Base-by-base conservation (phyloP, 2,888 invertebrate genomes). In the Noctua pronuba region DNA sequence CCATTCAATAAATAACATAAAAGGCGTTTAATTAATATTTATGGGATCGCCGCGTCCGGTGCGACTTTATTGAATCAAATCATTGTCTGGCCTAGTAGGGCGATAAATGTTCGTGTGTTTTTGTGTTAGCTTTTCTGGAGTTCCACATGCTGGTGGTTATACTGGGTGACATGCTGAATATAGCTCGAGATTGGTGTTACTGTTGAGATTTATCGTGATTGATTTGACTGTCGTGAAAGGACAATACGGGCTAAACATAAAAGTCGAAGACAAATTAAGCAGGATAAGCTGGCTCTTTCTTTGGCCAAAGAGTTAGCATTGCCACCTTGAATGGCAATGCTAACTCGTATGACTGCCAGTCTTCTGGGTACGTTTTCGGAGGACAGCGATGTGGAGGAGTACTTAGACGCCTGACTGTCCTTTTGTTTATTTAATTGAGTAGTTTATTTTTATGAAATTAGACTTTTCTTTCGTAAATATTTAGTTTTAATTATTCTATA, bases 1-100 rank as follows among this genome's bases (percentile, higher is more conserved):
- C 77, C 70, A 73, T 74, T 84, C 88, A 86, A 88, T 90, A 92
- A 91, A 91, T 89, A 91, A 90, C 91, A 91, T 90, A 88, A 91
- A 88, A 90, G 90, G 81, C 88, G 81, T 89, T 91, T 92, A 91
- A 93, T 93, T 93, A 92, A 93, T 93, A 93, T 93, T 93, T 93
- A 93, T 93, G 92, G 86, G 82, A 74, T 80, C 73, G 80, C 84
- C 83, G 68, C 81, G 91, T 90, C 91, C 88, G 89, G 90, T 68
- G 83, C 78, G 86, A 75, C 79, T 86, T 89, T 91, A 92, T 93
- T 92, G 93, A 92, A 91, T 92, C 92, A 92, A 90, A 88, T 86
- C 84, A 76, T 86, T 86, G 84, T 77, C 75, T 65, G 70, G 38
- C 44, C 31, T 75, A 62, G 74, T 78, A 66, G 82, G 66, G 49